Base-by-base conservation (phyloP, 2,113 vertebrate species). In the Emydura subglobosa region DNA sequence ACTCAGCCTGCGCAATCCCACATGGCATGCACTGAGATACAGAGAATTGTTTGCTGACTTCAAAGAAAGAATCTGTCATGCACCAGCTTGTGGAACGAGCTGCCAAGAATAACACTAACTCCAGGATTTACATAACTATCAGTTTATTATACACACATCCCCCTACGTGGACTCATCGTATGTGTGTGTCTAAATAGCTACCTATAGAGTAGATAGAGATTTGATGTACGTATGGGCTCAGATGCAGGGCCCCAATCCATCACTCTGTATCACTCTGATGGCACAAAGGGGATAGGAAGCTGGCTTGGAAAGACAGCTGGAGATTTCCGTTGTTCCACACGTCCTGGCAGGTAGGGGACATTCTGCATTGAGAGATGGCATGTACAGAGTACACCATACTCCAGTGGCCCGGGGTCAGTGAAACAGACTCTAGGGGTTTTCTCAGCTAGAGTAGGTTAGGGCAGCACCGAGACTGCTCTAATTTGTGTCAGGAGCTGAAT, bases 31-130 rank as follows among this genome's bases (percentile, higher is more conserved):
- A 83, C 74, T 84, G 92, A 95, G 68, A 83, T 49, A 3, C 87
- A 93, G 85, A 24, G 91, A 95, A 92, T 51, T 5, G 80, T 90
- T 92, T 89, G 82, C 81, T 92, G 72, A 61, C 55, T 94, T 94
- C 80, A 96, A 68, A 92, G 86, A 39, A 81, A 78, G 68, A 92
- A 54, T 51, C 54, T 91, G 95, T 89, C 92, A 12, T 59, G 79
- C 72, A 84, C 68, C 87, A 80, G 39, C 65, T 84, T 10, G 0
- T 92, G 72, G 89, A 94, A 91, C 34, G 87, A 25, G 49, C 74
- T 94, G 94, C 88, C 86, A 95, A 89, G 84, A 93, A 72, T 1
- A 57, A 49, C 55, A 68, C 22, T 59, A 84, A 49, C 72, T 92
- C 87, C 87, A 79, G 92, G 87, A 80, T 96, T 93, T 94, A 80